Percentiles rank a stretch among this genome's conserved stretches.
phyloP scores from a whole-genome alignment of 2,888 invertebrate genomes.

The Leptopterna dolabrata region DNA sequence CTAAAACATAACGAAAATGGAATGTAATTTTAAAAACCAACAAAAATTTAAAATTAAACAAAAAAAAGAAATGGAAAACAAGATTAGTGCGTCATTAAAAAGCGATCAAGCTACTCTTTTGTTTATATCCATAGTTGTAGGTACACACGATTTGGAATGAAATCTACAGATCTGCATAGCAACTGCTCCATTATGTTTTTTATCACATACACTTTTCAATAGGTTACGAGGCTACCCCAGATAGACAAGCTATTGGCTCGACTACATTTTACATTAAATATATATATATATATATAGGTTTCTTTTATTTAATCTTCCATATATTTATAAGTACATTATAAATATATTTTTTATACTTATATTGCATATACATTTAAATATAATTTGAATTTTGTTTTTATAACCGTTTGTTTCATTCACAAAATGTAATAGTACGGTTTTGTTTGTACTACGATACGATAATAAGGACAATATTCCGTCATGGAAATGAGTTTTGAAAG shows the following conservation, averaged over 20 bases:
- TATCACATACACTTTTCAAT: constrained; percentile 38
- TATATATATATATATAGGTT: neutral
- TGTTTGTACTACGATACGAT: constrained; percentile 16
- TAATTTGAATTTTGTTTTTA: constrained; percentile 18
- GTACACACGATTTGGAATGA: constrained; percentile 33
- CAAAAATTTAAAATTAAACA: neutral
- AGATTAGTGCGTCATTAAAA: neutral
- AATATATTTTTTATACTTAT: constrained; percentile 43
- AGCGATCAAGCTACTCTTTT: constrained; percentile 16
- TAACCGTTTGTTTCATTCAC: constrained; percentile 16
- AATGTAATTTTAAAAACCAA: constrained; percentile 34
- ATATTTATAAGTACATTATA: constrained; percentile 48
- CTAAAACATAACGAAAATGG: constrained; percentile 44
- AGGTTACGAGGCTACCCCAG: constrained; percentile 29
- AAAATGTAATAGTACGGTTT: neutral
- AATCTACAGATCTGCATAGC: constrained; percentile 28
- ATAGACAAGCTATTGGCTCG: constrained; percentile 47
- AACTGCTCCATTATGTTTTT: constrained; percentile 8
- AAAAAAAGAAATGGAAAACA: neutral
- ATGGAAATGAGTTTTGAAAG: constrained; percentile 4
- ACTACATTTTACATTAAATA: constrained; percentile 42
- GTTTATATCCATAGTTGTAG: constrained; percentile 3
- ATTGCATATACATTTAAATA: constrained; percentile 41
- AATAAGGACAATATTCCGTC: constrained; percentile 19
- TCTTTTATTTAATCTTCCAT: neutral